Percentiles rank a stretch among this genome's conserved stretches.
Evolutionary conservation across 2,888 invertebrate species (phyloP).

Genomic region (Ochropleura leucogaster): DNA sequence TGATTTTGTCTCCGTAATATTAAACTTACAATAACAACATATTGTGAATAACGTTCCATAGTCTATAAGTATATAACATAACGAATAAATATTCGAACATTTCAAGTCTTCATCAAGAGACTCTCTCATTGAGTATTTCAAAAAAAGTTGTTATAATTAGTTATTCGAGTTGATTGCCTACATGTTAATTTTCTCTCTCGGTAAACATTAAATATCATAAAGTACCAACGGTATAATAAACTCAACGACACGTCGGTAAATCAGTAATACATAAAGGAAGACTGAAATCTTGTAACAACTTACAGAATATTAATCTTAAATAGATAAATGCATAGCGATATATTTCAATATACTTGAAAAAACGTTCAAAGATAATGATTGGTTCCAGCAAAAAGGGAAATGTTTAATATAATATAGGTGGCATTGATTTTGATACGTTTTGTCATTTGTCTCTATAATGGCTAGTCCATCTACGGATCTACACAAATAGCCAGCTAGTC

Average conservation of each 20-base stretch:
- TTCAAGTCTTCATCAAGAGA: constrained; percentile 30
- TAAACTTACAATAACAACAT: constrained; percentile 66
- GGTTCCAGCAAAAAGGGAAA: constrained; percentile 5
- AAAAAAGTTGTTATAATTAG: constrained; percentile 20
- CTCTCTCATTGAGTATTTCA: constrained; percentile 62
- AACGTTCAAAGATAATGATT: constrained; percentile 27
- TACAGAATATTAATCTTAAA: constrained; percentile 67
- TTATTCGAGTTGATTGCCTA: constrained; percentile 52
- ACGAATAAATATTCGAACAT: constrained; percentile 48
- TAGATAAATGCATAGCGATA: constrained; percentile 67
- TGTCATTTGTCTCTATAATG: constrained; percentile 47
- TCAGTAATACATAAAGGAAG: constrained; percentile 68
- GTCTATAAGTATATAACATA: constrained; percentile 63
- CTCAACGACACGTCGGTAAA: constrained; percentile 32
- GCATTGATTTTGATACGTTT: constrained; percentile 19
- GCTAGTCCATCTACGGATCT: constrained; percentile 19
- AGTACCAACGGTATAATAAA: constrained; percentile 54
- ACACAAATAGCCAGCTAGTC: constrained; percentile 13
- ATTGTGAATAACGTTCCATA: constrained; percentile 63
- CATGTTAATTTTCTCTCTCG: constrained; percentile 42
- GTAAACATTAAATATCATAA: constrained; percentile 39
- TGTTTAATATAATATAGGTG: constrained; percentile 15
- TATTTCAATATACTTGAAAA: constrained; percentile 50
- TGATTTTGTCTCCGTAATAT: constrained; percentile 63
- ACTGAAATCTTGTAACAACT: constrained; percentile 69